Evolutionary conservation across 2,797 vertebrate species (phyloP).

Genomic region (Acanthis flammea): DNA sequence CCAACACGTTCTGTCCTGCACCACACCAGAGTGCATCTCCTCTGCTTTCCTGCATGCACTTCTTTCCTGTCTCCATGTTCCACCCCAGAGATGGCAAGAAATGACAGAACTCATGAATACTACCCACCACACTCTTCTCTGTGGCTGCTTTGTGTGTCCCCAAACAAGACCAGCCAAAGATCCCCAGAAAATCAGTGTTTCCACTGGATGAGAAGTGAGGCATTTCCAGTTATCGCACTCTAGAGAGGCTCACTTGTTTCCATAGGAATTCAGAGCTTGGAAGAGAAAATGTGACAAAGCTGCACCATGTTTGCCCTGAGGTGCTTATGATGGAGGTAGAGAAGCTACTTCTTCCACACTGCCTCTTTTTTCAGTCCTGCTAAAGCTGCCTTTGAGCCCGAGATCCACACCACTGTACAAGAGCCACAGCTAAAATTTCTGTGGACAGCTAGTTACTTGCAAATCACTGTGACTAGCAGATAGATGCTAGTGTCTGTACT

Average conservation of each 20-base stretch:
- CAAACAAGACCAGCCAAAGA: background rate
- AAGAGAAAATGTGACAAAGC: background rate
- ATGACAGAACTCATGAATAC: rapidly evolving
- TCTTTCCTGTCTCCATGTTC: rapidly evolving
- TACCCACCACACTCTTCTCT: background rate
- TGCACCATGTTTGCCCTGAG: background rate
- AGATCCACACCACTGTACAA: background rate
- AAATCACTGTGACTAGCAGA: background rate
- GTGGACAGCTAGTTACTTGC: background rate
- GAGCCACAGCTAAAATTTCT: background rate
- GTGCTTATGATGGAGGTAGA: background rate
- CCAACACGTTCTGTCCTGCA: background rate
- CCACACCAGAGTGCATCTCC: background rate
- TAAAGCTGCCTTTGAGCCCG: background rate
- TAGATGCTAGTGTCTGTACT: background rate
- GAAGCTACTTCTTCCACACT: background rate
- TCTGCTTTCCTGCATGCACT: rapidly evolving
- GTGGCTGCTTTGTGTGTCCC: background rate
- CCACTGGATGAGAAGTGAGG: background rate
- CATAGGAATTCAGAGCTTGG: background rate
- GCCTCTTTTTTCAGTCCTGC: background rate
- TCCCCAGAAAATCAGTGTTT: background rate
- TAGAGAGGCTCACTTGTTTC: background rate
- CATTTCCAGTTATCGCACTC: background rate
- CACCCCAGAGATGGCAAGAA: background rate